Evolutionary conservation across 2,888 invertebrate genomes (phyloP).

Genomic region (Parnassius mnemosyne): DNA sequence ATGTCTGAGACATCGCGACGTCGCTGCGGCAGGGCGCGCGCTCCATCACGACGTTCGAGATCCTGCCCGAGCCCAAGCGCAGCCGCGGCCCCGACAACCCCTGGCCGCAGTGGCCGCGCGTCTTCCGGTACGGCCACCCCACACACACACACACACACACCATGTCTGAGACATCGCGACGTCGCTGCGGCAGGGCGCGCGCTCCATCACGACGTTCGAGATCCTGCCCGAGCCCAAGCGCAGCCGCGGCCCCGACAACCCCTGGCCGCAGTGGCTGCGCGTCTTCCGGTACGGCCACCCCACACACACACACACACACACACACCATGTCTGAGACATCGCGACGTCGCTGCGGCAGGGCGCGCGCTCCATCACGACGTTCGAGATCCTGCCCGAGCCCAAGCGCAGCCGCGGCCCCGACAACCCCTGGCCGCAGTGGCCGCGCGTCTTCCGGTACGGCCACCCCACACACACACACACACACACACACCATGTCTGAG

Average conservation of each 20-base stretch:
- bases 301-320: too few species aligned
- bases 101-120: slow-evolving; percentile 99
- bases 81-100: slow-evolving; percentile 93
- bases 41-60: slow-evolving; percentile 97
- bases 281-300: slow-evolving; percentile 85
- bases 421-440: slow-evolving; percentile 99
- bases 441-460: slow-evolving; percentile 90
- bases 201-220: slow-evolving; percentile 96
- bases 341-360: slow-evolving; percentile 97
- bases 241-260: slow-evolving; percentile 91
- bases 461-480: too few species aligned
- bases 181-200: slow-evolving; percentile 95
- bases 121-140: slow-evolving; percentile 84
- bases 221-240: slow-evolving; percentile 96
- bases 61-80: slow-evolving; percentile 94
- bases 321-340: too few species aligned
- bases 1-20: slow-evolving; percentile 94
- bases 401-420: slow-evolving; percentile 88
- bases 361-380: slow-evolving; percentile 94
- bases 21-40: slow-evolving; percentile 96
- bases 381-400: slow-evolving; percentile 98
- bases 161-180: slow-evolving; percentile 94
- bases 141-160: too few species aligned
- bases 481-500: too few species aligned
- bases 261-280: slow-evolving; percentile 99